Conservation (phyloP, 2,888 invertebrate genomes). For the Amblyjoppa proteus region DNA sequence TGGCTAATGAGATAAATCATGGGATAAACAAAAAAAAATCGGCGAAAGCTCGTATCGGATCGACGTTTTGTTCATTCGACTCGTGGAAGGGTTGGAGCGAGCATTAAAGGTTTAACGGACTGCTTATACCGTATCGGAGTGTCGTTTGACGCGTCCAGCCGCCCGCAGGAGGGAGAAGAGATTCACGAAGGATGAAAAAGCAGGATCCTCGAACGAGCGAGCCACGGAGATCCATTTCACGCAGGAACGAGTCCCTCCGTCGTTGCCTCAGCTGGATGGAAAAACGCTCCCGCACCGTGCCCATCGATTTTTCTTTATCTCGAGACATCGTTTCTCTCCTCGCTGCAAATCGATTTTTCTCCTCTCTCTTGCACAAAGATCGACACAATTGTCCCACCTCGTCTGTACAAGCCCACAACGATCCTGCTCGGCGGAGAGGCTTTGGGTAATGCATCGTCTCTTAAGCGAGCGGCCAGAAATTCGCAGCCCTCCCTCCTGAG, state of each 20-base stretch:
- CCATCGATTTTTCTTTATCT: slow-evolving; percentile 78
- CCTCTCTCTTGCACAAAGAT: slow-evolving; percentile 8
- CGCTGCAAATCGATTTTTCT: slow-evolving; percentile 54
- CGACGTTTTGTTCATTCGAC: neutral
- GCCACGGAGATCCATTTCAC: slow-evolving; percentile 77
- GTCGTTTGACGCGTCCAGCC: slow-evolving; percentile 68
- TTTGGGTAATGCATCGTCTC: slow-evolving; percentile 45
- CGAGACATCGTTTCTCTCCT: slow-evolving; percentile 18
- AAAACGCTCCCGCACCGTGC: slow-evolving; percentile 72
- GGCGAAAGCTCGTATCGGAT: neutral
- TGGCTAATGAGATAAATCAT: no score
- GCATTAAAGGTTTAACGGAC: neutral
- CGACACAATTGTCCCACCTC: slow-evolving; percentile 59
- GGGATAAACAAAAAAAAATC: no score
- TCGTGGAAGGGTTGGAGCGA: neutral
- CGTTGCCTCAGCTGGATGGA: slow-evolving; percentile 62
- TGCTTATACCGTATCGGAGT: slow-evolving; percentile 28
- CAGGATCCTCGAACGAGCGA: slow-evolving; percentile 53
- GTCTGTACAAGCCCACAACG: slow-evolving; percentile 31
- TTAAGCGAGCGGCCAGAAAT: slow-evolving; percentile 10
- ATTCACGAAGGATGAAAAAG: neutral
- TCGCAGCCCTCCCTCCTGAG: neutral
- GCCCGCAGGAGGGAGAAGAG: slow-evolving; percentile 37
- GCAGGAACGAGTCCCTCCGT: slow-evolving; percentile 78
- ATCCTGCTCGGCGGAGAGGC: neutral